phyloP scores from a whole-genome alignment of 2,113 vertebrate genomes.

The Callaeas wilsoni region DNA sequence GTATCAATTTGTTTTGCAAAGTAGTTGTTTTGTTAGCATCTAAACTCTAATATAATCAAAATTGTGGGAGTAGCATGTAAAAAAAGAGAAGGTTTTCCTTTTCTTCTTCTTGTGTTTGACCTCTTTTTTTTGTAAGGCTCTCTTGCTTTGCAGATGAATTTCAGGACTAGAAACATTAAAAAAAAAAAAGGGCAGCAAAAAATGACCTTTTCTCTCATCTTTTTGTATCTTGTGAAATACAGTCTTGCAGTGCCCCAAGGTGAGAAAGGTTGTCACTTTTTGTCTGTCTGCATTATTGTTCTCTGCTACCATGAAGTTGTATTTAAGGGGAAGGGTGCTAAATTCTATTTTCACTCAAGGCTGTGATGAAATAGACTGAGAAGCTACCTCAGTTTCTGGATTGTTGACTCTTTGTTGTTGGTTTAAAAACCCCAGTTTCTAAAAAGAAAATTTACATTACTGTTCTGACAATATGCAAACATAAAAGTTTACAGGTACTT shows the following conservation, averaged over 20 bases:
- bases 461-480: background rate
- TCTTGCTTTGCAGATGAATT: background rate
- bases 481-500: background rate
- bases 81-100: background rate
- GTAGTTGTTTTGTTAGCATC: background rate
- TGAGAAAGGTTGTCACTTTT: constrained; percentile 47
- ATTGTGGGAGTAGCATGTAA: background rate
- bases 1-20: background rate
- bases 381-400: background rate
- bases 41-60: background rate
- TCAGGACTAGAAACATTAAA: background rate
- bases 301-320: background rate
- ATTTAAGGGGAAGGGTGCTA: constrained; percentile 45
- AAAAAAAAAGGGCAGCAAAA: background rate
- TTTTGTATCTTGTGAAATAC: constrained; percentile 45
- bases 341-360: constrained; percentile 19
- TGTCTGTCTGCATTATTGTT: constrained; percentile 35
- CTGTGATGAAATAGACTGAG: background rate
- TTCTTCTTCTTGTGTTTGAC: background rate
- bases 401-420: background rate
- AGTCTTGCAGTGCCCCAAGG: constrained; percentile 45
- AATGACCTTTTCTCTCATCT: constrained; percentile 56
- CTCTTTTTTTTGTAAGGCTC: background rate
- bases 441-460: background rate
- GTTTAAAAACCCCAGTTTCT: background rate